A percentile compares a stretch with the other conserved stretches of the same genome.
Evolutionary conservation across 2,888 invertebrate genomes (phyloP).

Genomic region (Sturmia bella): DNA sequence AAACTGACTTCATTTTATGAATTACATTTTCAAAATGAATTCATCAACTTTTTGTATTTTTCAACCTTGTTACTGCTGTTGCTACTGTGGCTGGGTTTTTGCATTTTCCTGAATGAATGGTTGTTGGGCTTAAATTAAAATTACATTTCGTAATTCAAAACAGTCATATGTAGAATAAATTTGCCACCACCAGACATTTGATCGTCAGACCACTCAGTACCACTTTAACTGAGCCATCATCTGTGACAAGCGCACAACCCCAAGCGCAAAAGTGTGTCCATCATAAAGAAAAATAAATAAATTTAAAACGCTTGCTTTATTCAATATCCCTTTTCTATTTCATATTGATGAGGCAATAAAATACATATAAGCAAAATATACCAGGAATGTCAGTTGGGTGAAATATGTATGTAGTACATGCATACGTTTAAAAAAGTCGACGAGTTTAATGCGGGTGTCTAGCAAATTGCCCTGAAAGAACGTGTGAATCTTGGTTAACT

Average conservation of each 20-base stretch:
- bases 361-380: too few relatives aligned
- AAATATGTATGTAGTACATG: too few relatives aligned
- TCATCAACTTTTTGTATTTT: slow-evolving; percentile 59
- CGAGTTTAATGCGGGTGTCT: too few relatives aligned
- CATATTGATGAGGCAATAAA: too few relatives aligned
- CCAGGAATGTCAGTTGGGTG: too few relatives aligned
- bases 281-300: too few relatives aligned
- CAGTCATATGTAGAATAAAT: slow-evolving; percentile 36
- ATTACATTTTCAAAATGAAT: slow-evolving; percentile 63
- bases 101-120: slow-evolving; percentile 37
- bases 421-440: too few relatives aligned
- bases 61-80: slow-evolving; percentile 50
- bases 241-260: slow-evolving; percentile 7
- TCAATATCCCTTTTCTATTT: too few relatives aligned
- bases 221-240: slow-evolving; percentile 41
- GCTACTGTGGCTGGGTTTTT: slow-evolving; percentile 26
- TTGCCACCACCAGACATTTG: slow-evolving; percentile 32
- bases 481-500: too few relatives aligned
- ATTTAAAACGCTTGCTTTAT: too few relatives aligned
- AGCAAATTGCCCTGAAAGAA: too few relatives aligned
- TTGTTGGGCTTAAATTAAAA: slow-evolving; percentile 6
- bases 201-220: slow-evolving; percentile 38
- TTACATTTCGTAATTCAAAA: slow-evolving; percentile 44
- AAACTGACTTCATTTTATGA: slow-evolving; percentile 55
- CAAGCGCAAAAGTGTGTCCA: neutral